A percentile compares a stretch with the other conserved stretches of the same genome.
Conservation (phyloP, 2,797 vertebrate species). For the Amphiprion clarkii region DNA sequence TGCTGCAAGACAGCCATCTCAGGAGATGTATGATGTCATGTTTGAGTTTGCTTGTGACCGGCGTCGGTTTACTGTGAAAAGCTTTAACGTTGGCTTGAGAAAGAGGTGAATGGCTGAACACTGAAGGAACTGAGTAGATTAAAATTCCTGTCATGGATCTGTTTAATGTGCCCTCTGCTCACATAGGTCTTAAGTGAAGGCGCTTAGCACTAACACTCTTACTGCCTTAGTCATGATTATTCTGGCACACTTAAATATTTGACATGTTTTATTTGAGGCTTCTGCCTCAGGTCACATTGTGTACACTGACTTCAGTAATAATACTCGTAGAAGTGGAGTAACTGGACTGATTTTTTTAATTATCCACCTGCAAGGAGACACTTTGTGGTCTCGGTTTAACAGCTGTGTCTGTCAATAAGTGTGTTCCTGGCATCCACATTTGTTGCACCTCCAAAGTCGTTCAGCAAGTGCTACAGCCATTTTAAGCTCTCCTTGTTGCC, state of each 20-base stretch:
- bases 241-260: constrained; percentile 39
- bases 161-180: constrained; percentile 74
- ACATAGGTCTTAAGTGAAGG: constrained; percentile 53
- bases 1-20: constrained; percentile 11
- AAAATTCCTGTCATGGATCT: constrained; percentile 84
- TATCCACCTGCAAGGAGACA: constrained; percentile 29
- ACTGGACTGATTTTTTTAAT: constrained; percentile 17
- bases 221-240: constrained; percentile 46
- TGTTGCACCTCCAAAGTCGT: constrained; percentile 28
- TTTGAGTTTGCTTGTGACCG: constrained; percentile 82
- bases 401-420: constrained; percentile 17
- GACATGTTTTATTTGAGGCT: constrained; percentile 32
- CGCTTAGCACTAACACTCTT: constrained; percentile 57
- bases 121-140: constrained; percentile 78
- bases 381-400: constrained; percentile 15
- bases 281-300: constrained; percentile 13
- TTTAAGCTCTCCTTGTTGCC: constrained; percentile 9
- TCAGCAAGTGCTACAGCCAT: constrained; percentile 22
- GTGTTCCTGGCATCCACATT: constrained; percentile 22
- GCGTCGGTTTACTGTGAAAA: constrained; percentile 81
- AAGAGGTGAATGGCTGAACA: constrained; percentile 73
- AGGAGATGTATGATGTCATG: constrained; percentile 76
- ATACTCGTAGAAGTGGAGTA: neutral
- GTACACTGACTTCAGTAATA: neutral
- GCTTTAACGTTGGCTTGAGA: constrained; percentile 82